Conservation (phyloP, 2,113 vertebrate species). For the zebrafish (Danio rerio) region DNA sequence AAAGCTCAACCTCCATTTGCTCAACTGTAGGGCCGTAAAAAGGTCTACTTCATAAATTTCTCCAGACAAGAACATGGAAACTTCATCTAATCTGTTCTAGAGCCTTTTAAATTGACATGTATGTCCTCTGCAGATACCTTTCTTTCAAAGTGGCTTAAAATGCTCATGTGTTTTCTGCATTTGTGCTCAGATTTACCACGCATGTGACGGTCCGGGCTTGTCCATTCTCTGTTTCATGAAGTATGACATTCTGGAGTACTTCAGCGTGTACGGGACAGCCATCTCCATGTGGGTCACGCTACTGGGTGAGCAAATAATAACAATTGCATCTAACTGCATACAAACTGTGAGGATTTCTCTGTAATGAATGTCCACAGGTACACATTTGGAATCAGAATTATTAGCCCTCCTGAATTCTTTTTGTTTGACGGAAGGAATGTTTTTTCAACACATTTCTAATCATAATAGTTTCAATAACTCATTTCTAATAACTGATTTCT, state of each 20-base stretch:
- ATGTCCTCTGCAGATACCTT: neutral
- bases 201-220: constrained; percentile 86
- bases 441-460: no score
- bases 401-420: no score
- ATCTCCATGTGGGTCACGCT: constrained; percentile 98
- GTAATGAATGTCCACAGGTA: no score
- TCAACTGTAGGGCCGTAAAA: neutral
- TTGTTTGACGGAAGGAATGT: no score
- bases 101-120: constrained; percentile 24
- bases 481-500: no score
- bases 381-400: no score
- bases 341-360: neutral
- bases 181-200: constrained; percentile 80
- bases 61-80: constrained; percentile 1
- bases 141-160: neutral
- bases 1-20: neutral
- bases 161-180: constrained; percentile 17
- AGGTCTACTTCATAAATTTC: neutral
- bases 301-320: constrained; percentile 78
- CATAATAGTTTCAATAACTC: no score
- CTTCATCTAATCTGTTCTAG: constrained; percentile 1
- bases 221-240: constrained; percentile 91
- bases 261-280: constrained; percentile 90
- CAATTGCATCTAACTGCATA: neutral
- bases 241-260: constrained; percentile 91